phyloP scores from a whole-genome alignment of 2,113 vertebrate genomes.

The Sturnira hondurensis region DNA sequence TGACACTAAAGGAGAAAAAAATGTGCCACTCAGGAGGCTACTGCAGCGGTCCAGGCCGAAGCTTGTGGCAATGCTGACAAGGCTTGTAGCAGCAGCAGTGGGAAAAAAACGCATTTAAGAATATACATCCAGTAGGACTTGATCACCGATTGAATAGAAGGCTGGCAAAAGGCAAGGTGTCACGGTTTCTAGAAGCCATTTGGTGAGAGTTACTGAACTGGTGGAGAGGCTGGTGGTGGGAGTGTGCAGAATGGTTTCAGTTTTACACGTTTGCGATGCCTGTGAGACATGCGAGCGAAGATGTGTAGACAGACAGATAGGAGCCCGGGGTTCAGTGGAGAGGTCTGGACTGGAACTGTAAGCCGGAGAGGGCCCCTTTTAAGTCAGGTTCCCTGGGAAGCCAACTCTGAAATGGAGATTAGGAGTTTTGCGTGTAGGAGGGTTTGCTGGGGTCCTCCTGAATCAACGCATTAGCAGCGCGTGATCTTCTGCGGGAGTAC shows the following conservation, averaged over 20 bases:
- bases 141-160: not conserved
- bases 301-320: not conserved
- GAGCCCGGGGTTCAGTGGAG: not conserved
- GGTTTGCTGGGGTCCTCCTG: not conserved
- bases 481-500: not conserved
- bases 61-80: not conserved
- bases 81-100: not conserved
- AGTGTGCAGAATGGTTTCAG: not conserved
- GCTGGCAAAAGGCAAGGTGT: too few species aligned
- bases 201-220: not conserved
- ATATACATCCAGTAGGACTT: not conserved
- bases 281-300: not conserved
- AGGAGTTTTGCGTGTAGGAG: not conserved
- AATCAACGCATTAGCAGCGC: not conserved
- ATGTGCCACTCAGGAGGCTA: not conserved
- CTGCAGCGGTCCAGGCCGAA: not conserved
- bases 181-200: not conserved
- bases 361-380: not conserved
- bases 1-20: not conserved
- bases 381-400: not conserved
- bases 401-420: not conserved
- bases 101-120: not conserved
- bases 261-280: too few species aligned
- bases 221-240: not conserved
- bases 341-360: not conserved